A percentile compares a stretch with the other conserved stretches of the same genome.
phyloP scores from a whole-genome alignment of 2,888 invertebrate species.

The Morpho achilles region DNA sequence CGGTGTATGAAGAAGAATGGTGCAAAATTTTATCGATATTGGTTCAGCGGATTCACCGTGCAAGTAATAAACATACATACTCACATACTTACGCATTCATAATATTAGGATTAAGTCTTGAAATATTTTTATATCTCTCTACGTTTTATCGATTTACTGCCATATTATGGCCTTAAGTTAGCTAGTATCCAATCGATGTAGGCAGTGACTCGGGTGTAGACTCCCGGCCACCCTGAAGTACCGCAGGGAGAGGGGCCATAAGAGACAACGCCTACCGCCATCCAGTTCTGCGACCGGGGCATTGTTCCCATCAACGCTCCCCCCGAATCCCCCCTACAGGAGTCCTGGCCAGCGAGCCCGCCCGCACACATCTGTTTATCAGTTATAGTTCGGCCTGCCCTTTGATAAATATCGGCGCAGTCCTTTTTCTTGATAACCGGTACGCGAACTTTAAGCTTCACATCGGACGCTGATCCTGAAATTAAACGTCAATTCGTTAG shows the following conservation, averaged over 20 bases:
- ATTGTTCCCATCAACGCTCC: conserved; percentile 79
- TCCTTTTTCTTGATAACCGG: conserved; percentile 54
- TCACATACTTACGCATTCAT: too few relatives aligned
- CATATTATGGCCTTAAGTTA: conserved; percentile 61
- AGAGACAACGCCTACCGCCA: conserved; percentile 80
- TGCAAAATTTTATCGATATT: too few relatives aligned
- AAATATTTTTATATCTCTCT: too few relatives aligned
- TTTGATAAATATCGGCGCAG: conserved; percentile 76
- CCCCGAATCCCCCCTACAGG: conserved; percentile 84
- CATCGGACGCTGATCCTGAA: conserved; percentile 65
- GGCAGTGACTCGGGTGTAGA: conserved; percentile 82
- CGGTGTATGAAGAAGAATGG: too few relatives aligned
- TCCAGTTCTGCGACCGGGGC: conserved; percentile 57
- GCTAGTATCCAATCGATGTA: conserved; percentile 84
- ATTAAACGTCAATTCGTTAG: conserved; percentile 23
- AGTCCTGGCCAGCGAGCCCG: conserved; percentile 76
- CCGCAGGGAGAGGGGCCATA: conserved; percentile 72
- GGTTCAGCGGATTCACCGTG: too few relatives aligned
- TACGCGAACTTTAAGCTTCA: conserved; percentile 75
- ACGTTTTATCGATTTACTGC: too few relatives aligned
- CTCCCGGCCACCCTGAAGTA: conserved; percentile 81
- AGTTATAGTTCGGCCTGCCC: conserved; percentile 64
- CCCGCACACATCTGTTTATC: conserved; percentile 83
- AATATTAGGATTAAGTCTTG: too few relatives aligned
- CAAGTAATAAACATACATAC: too few relatives aligned